phyloP scores from a whole-genome alignment of 2,113 vertebrate genomes.

The Corythaeola cristata region DNA sequence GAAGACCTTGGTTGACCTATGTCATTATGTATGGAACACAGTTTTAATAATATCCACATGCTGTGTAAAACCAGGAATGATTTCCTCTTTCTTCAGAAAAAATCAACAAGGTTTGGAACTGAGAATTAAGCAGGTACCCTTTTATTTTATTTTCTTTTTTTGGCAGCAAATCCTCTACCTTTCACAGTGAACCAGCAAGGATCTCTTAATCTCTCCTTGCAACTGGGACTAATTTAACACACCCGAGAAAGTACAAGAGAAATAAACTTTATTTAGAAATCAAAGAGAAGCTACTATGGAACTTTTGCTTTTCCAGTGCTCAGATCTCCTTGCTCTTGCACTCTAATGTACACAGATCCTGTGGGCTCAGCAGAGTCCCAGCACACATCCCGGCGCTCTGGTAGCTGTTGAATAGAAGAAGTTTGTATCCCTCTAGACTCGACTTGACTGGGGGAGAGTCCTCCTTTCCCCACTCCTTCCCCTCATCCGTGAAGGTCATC shows the following conservation, averaged over 20 bases:
- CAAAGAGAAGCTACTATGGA: not conserved
- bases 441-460: not conserved
- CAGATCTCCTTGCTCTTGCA: not conserved
- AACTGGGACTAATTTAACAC: not conserved
- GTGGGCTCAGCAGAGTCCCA: not conserved
- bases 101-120: not conserved
- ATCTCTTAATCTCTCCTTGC: not conserved
- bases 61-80: not conserved
- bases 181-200: not conserved
- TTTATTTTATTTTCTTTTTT: not conserved
- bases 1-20: not conserved
- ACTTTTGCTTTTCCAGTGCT: not conserved
- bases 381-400: rapidly evolving
- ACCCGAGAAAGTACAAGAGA: not conserved
- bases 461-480: not conserved
- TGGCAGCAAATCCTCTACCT: not conserved
- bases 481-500: not conserved
- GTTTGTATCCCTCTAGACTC: not conserved
- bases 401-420: not conserved
- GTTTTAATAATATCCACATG: not conserved
- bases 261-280: not conserved
- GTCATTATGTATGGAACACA: not conserved
- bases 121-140: not conserved
- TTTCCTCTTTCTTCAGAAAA: not conserved
- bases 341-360: not conserved